phyloP scores from a whole-genome alignment of 53 echinoderm and acorn worm genomes.

The Actinopyga echinites region DNA sequence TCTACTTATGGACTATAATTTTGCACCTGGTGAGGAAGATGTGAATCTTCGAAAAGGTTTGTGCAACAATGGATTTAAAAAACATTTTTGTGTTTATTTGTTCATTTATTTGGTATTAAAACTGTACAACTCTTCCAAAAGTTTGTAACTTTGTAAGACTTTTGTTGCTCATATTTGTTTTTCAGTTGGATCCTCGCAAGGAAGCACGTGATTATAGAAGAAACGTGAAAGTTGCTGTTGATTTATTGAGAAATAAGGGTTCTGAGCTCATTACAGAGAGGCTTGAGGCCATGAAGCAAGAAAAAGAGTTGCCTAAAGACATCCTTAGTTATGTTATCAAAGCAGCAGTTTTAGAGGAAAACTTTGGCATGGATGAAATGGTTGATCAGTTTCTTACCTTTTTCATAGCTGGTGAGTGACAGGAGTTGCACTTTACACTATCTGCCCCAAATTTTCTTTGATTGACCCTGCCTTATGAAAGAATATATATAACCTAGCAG shows the following conservation, averaged over 20 bases:
- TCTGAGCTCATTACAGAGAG: not conserved
- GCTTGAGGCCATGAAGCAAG: slow-evolving; percentile 6
- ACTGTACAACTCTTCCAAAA: not conserved
- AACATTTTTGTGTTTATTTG: no score
- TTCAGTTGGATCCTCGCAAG: not conserved
- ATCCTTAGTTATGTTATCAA: slow-evolving; percentile 60
- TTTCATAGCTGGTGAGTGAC: slow-evolving; percentile 45
- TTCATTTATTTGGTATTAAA: no score
- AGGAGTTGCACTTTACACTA: no score
- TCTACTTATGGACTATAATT: no score
- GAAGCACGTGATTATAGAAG: not conserved
- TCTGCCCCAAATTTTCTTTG: no score
- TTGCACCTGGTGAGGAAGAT: no score
- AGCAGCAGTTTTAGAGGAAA: slow-evolving; percentile 36
- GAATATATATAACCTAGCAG: no score
- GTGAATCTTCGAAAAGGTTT: no score
- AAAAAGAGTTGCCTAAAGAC: slow-evolving; percentile 55
- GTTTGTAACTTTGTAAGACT: no score
- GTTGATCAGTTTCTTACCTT: slow-evolving; percentile 50
- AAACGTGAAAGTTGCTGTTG: not conserved
- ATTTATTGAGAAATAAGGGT: slow-evolving; percentile 1
- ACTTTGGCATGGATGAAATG: slow-evolving; percentile 47
- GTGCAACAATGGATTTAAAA: no score
- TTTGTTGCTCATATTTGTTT: no score
- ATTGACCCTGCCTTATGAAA: no score